Base-by-base conservation (phyloP, 2,113 vertebrate species). In the Agapornis roseicollis region DNA sequence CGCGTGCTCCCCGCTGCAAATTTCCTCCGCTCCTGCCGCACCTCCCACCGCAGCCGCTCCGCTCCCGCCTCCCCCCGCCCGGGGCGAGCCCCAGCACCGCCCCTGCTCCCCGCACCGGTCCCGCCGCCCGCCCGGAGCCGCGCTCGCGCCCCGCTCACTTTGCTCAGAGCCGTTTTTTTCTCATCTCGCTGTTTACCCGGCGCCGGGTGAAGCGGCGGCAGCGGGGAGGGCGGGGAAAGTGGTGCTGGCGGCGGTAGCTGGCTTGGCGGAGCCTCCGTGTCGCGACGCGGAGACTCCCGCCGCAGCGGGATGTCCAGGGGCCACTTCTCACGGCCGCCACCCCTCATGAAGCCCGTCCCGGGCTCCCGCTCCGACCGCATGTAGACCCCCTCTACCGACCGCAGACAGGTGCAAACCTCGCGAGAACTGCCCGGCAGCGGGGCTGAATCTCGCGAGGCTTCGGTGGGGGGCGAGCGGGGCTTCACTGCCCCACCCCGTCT, bases 131-230 rank as follows among this genome's bases (percentile, higher is more conserved):
- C 56, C 64, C 46, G 18, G 3, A n/a, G 64, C 64, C 14, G 41
- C 68, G 35, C 60, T 16, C 94, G 70, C 91, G 92, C 77, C 89
- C 73, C 79, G n/a, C 94, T 94, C 89, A 95, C 94, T 92, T 95
- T 95, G 83, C 90, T 94, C 83, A 94, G 83, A 11, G 94, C 83
- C 83, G 94, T 60, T 85, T 72, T 92, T 64, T 94, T 95, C 65
- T 94, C 94, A 19, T 95, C 94, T 28, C 92, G 92, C 79, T 64
- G 94, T 24, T 84, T 94, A 5, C 6, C 86, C 37, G 89, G 56
- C 64, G 47, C 73, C 23, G 89, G 46, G 4, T 55, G 71, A 33
- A 82, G 71, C 71, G n/a, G 74, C n/a, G 27, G 55, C 35, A 24
- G 53, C 27, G 64, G 39, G 28, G 56, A 69, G 8, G 83, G 46